Conservation (phyloP, 2,888 invertebrate species). For the Pandemis heparana region DNA sequence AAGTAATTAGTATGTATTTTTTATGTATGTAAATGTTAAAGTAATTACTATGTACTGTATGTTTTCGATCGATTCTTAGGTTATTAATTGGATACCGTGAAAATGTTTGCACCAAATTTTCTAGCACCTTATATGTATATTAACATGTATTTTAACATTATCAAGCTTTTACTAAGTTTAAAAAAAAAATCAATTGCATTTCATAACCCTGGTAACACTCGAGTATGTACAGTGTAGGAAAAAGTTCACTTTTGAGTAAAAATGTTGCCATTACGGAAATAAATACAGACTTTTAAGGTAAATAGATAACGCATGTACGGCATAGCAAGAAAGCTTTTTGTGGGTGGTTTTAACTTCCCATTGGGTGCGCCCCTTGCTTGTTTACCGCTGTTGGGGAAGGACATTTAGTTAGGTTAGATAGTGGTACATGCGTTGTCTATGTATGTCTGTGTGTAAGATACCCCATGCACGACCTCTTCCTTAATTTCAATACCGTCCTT, state of each 20-base stretch:
- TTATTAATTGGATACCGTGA: too few species aligned
- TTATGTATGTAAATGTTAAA: too few species aligned
- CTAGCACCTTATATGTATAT: too few species aligned
- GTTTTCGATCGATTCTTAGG: too few species aligned
- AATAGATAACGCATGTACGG: neutral
- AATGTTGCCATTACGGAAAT: conserved; percentile 76
- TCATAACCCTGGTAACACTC: conserved; percentile 65
- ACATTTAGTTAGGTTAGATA: too few species aligned
- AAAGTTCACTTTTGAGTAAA: conserved; percentile 59
- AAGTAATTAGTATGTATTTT: too few species aligned
- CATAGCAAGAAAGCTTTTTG: neutral
- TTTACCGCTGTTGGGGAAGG: too few species aligned
- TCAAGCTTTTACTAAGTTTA: conserved; percentile 40
- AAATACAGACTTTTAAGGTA: neutral
- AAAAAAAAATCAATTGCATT: conserved; percentile 71
- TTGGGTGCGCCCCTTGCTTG: too few species aligned
- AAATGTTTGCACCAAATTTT: too few species aligned
- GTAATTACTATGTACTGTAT: too few species aligned
- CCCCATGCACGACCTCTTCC: neutral
- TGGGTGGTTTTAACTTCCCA: too few species aligned
- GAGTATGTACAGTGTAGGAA: conserved; percentile 82
- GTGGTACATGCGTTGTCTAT: neutral
- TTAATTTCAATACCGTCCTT: neutral
- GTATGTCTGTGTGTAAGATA: neutral
- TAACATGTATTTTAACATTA: conserved; percentile 24